Percentiles rank a stretch among this genome's conserved stretches.
These are phyloP conservation scores for Tenthredo notha DNA, from an alignment of 2,888 invertebrate genomes.

Conservation along the genomic window DNA sequence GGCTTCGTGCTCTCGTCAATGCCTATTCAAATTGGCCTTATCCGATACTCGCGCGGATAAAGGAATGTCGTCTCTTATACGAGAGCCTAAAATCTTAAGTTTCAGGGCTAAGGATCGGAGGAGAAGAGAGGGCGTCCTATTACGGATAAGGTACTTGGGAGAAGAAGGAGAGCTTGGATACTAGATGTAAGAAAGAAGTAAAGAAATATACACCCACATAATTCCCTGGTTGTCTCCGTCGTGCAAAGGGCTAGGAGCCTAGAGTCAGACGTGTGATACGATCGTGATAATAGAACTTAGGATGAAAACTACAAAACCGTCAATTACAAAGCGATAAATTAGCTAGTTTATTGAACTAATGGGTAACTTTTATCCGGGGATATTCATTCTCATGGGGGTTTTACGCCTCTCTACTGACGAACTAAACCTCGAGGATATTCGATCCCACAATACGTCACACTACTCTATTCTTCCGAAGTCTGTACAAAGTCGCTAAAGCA, in stretches of 20 bases:
- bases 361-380: not conserved
- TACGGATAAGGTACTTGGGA: constrained; percentile 4
- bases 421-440: constrained; percentile 8
- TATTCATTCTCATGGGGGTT: not conserved
- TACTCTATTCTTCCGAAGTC: constrained; percentile 35
- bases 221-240: not conserved
- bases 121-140: constrained; percentile 18
- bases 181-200: not conserved
- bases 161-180: not conserved
- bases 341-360: not conserved
- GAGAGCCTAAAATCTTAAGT: constrained; percentile 60
- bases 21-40: constrained; percentile 74
- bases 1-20: constrained; percentile 66
- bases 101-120: constrained; percentile 12
- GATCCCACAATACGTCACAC: constrained; percentile 4
- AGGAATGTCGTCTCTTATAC: constrained; percentile 63
- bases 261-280: constrained; percentile 21
- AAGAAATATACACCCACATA: constrained; percentile 12
- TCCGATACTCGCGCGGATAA: constrained; percentile 57
- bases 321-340: constrained; percentile 44
- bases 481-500: not conserved
- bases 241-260: not conserved
- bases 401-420: constrained; percentile 5
- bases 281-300: constrained; percentile 29
- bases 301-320: constrained; percentile 37